Evolutionary conservation across 2,797 vertebrate genomes (phyloP), one percentile per base, ranked within the genome.

Genomic region (Apodemus agrarius): DNA sequence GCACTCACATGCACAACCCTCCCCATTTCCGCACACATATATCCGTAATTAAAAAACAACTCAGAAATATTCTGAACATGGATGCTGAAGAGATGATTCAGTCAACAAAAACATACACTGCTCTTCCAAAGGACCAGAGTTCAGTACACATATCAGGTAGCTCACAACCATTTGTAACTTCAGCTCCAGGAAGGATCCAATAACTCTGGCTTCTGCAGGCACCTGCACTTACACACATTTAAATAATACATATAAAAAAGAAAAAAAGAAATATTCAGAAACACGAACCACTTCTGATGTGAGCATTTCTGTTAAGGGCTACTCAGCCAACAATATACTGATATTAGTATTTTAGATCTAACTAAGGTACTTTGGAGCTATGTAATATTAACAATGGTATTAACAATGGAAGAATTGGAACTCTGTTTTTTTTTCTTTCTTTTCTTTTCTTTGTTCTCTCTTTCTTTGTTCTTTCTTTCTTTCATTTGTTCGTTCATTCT

Each of bases 391-490:
- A 81, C 34, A 81, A 59, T 59, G 34, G 79, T n/a, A n/a, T n/a
- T n/a, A n/a, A n/a, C n/a, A n/a, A n/a, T n/a, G n/a, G n/a, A 8
- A 82, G n/a, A 82, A 82, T 26, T 49, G 46, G 43, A 14, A 12
- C 37, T 37, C 34, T 37, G 37, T n/a, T 37, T 19, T 69, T 17
- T 17, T 6, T 7, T 3, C n/a, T 69, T 7, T 3, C 10, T 72
- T 37, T 1, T 1, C 9, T 3, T 19, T n/a, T 17, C 0, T 72
- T 37, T 72, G n/a, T n/a, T n/a, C n/a, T n/a, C 3, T 19, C 21
- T 67, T 1, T 7, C n/a, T 69, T 0, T n/a, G n/a, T 37, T 37
- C 7, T 37, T 37, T 24, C 3, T 40, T 21, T 24, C 11, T 24
- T 21, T 40, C 2, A 11, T 21, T 37, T 7, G 1, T 13, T 13